These are phyloP conservation scores for Agrilus planipennis DNA, from an alignment of 1,140 invertebrate species.

Conservation along the genomic window DNA sequence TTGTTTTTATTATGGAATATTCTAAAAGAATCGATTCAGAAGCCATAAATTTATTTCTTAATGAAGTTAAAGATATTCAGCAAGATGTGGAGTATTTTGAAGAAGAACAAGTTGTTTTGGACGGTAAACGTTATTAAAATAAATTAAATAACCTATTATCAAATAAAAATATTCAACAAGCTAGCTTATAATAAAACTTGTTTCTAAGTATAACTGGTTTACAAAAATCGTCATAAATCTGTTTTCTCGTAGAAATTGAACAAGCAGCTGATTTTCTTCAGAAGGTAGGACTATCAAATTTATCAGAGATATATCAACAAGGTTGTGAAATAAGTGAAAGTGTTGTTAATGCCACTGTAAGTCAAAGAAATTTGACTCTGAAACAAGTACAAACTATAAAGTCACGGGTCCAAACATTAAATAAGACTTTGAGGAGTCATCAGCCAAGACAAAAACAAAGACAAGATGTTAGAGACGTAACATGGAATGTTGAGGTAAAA, in stretches of 20 bases:
- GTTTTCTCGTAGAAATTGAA: conserved; percentile 25
- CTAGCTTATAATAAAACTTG: background rate
- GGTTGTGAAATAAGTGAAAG: conserved; percentile 46
- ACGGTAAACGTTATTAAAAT: conserved; percentile 17
- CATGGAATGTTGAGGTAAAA: conserved; percentile 62
- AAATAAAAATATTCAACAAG: background rate
- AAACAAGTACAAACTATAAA: conserved; percentile 65
- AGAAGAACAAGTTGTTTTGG: conserved; percentile 22
- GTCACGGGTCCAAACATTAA: conserved; percentile 60
- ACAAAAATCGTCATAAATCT: background rate
- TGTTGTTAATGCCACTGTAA: conserved; percentile 43
- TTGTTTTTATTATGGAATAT: too few species aligned
- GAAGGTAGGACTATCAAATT: conserved; percentile 44
- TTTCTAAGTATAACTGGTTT: background rate
- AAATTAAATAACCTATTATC: background rate
- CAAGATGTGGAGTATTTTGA: conserved; percentile 21
- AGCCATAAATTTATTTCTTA: conserved; percentile 23
- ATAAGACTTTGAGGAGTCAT: conserved; percentile 60
- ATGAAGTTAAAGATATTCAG: conserved; percentile 28
- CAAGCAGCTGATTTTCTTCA: conserved; percentile 28
- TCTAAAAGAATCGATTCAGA: conserved; percentile 10
- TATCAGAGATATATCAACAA: conserved; percentile 45
- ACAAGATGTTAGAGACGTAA: conserved; percentile 64
- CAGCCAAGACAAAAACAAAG: conserved; percentile 48
- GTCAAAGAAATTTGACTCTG: conserved; percentile 39